Percentiles rank a stretch among this genome's conserved stretches.
These are phyloP conservation scores for Arctocebus calabarensis DNA, from an alignment of 2,797 vertebrate species.

Conservation along the genomic window DNA sequence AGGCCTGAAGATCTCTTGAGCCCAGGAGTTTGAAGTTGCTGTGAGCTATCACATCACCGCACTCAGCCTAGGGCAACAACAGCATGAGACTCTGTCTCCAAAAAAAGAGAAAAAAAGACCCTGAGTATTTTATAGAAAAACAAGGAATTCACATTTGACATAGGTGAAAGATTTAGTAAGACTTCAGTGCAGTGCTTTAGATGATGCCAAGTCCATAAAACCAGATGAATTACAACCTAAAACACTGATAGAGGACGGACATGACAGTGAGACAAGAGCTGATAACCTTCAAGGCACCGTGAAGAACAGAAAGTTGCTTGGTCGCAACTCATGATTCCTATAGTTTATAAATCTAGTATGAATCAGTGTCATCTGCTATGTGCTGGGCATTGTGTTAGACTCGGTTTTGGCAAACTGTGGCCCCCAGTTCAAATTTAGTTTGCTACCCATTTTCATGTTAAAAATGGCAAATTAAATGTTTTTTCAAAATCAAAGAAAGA, in stretches of 20 bases:
- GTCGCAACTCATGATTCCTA: neutral
- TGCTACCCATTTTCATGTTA: neutral
- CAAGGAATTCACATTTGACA: neutral
- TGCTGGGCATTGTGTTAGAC: neutral
- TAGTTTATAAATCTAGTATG: neutral
- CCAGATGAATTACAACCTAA: neutral
- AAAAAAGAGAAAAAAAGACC: neutral
- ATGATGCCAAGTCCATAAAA: neutral
- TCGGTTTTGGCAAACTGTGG: neutral
- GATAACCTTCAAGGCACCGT: neutral
- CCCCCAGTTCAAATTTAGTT: neutral
- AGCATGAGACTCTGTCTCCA: no score
- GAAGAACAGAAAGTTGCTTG: neutral
- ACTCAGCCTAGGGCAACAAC: no score
- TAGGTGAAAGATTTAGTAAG: neutral
- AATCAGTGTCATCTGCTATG: neutral
- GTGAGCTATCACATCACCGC: no score
- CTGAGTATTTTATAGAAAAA: constrained; percentile 35
- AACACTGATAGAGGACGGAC: neutral
- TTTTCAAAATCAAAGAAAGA: neutral
- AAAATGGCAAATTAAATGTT: neutral
- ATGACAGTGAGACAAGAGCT: neutral
- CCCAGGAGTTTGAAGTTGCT: no score
- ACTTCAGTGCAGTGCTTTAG: neutral
- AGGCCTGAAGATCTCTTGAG: no score